These are phyloP conservation scores for Danionella dracula DNA, from an alignment of 2,797 vertebrate species.

Conservation along the genomic window DNA sequence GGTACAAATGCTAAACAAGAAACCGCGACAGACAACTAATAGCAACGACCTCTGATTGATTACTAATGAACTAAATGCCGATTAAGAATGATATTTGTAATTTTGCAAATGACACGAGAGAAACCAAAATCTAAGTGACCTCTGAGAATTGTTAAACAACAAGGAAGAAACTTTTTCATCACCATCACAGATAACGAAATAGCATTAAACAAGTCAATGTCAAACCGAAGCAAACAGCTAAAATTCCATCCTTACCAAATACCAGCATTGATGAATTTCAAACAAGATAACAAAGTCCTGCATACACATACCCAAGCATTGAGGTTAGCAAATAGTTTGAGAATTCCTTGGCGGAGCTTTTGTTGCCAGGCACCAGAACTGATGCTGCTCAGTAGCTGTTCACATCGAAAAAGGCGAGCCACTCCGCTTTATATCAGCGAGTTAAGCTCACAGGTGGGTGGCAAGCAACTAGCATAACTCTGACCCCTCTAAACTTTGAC, in stretches of 20 bases:
- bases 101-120: too few relatives aligned
- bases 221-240: constrained; percentile 1
- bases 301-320: constrained; percentile 52
- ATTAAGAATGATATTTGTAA: too few relatives aligned
- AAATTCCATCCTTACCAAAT: neutral
- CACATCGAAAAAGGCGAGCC: constrained; percentile 37
- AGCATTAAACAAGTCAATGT: neutral
- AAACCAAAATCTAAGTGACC: neutral
- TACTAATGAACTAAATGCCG: too few relatives aligned
- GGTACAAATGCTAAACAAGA: too few relatives aligned
- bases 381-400: constrained; percentile 43
- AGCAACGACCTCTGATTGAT: too few relatives aligned
- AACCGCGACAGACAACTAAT: too few relatives aligned
- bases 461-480: constrained; percentile 36
- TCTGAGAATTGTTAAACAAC: constrained; percentile 1
- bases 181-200: neutral
- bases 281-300: constrained; percentile 37
- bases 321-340: constrained; percentile 44
- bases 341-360: constrained; percentile 40
- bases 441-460: constrained; percentile 50
- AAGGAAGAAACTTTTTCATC: neutral
- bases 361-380: constrained; percentile 51
- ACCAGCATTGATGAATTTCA: constrained; percentile 21
- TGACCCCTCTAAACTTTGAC: neutral
- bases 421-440: constrained; percentile 45